A percentile compares a stretch with the other conserved stretches of the same genome.
phyloP scores from a whole-genome alignment of 2,113 vertebrate species.

The Heptranchias perlo region DNA sequence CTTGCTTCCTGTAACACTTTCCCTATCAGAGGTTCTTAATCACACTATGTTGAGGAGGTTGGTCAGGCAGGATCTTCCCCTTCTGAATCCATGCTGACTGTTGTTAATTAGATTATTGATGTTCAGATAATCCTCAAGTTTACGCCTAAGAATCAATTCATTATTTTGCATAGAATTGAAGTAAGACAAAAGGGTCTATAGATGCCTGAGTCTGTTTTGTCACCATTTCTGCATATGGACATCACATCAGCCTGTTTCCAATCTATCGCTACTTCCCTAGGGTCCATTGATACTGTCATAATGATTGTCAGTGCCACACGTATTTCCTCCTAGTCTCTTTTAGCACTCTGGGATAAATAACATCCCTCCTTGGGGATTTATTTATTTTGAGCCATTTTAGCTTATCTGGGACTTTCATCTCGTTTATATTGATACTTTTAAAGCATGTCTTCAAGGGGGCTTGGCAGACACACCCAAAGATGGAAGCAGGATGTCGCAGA shows the following conservation, averaged over 20 bases:
- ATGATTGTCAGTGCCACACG: not conserved
- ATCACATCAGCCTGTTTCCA: not conserved
- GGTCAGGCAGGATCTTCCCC: no score
- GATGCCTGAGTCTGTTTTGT: not conserved
- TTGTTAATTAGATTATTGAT: no score
- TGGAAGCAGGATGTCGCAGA: not conserved
- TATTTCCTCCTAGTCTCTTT: not conserved
- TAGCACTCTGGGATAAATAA: not conserved
- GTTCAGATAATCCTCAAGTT: no score
- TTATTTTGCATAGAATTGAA: no score
- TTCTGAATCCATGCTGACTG: no score
- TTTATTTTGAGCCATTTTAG: not conserved
- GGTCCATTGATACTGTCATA: not conserved
- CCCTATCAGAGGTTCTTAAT: not conserved
- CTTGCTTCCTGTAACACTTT: not conserved
- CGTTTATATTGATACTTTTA: not conserved
- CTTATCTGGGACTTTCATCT: not conserved
- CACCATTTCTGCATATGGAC: not conserved
- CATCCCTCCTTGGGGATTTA: not conserved
- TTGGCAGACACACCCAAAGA: not conserved
- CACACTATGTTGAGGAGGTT: no score
- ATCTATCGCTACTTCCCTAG: not conserved
- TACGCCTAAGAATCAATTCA: no score
- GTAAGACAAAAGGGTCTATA: not conserved
- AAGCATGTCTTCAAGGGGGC: no score